Evolutionary conservation across 2,888 invertebrate species (phyloP), one percentile per base, ranked within the genome.

Genomic region (Eustalomyia histrio): DNA sequence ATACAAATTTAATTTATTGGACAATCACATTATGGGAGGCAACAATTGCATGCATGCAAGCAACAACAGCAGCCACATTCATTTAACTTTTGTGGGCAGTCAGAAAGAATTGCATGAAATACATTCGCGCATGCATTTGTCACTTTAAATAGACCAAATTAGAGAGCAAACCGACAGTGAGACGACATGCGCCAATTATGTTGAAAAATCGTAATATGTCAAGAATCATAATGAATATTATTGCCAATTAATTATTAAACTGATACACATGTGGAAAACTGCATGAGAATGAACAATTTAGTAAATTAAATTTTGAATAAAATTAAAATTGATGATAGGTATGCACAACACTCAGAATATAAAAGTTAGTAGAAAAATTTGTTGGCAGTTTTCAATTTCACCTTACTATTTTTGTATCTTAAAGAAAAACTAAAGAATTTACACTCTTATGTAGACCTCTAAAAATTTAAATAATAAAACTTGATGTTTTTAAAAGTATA

Each of bases 131-230:
- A 43, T 21, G 17, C 50, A 16, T 60, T 33, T 64, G 64, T 52
- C 52, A 64, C 33, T 64, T 64, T 17, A 52, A 33, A 64, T 33
- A 52, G 33, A 50, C 24, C 60, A 50, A 33, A 50, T 69, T 47
- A 16, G 58, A 60, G 33, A 53, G 6, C 43, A 57, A 55, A 72
- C 53, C 65, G 50, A 67, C 65, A 63, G 60, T 55, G 65, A 75
- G 57, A 67, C 71, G 79, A 80, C 75, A 60, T 75, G 60, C 61
- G 52, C 67, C 75, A 68, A 75, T 80, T 80, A 71, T 71, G 65
- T 75, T 79, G 55, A 75, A 75, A 65, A 60, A 71, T 67, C 55
- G 18, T 57, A 50, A 50, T 50, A 65, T 47, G 65, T 58, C 65
- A 75, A 76, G 61, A 67, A 67, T 24, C 39, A 64, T 75, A 65